Percentiles rank a stretch among this genome's conserved stretches.
These are phyloP conservation scores for Drosophila anomelani DNA, from an alignment of 2,888 invertebrate species.

Conservation along the genomic window DNA sequence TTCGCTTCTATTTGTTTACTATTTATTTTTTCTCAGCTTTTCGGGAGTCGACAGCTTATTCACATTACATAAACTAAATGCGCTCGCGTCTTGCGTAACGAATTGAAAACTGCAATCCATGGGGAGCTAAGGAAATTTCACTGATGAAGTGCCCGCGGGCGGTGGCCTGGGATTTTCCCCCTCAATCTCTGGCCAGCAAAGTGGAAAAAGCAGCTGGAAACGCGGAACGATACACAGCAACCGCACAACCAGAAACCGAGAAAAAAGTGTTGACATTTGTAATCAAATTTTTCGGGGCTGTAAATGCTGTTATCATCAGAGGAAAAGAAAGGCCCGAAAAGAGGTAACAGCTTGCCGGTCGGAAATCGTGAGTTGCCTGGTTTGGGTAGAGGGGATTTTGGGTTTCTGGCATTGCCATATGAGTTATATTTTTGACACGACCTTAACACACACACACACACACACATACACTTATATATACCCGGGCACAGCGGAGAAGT, in stretches of 20 bases:
- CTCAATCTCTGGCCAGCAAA: conserved; percentile 15
- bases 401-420: conserved; percentile 35
- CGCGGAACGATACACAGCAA: conserved; percentile 19
- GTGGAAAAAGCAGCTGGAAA: conserved; percentile 24
- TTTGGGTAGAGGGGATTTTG: background rate
- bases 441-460: conserved; percentile 43
- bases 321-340: conserved; percentile 40
- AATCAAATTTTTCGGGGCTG: conserved; percentile 59
- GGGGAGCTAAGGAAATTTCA: conserved; percentile 1
- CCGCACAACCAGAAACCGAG: conserved; percentile 23
- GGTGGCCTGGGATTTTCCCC: background rate
- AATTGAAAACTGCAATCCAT: conserved; percentile 71
- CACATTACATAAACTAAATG: conserved; percentile 77
- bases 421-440: conserved; percentile 62
- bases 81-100: conserved; percentile 76
- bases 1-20: background rate
- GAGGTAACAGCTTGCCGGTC: conserved; percentile 39
- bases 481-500: conserved; percentile 26
- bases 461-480: conserved; percentile 12
- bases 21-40: conserved; percentile 24
- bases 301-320: conserved; percentile 49
- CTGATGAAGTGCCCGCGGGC: conserved; percentile 17
- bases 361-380: conserved; percentile 25
- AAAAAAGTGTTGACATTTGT: conserved; percentile 66
- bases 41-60: conserved; percentile 68